These are phyloP conservation scores for Mamestra brassicae DNA, from an alignment of 2,888 invertebrate genomes.

Conservation along the genomic window DNA sequence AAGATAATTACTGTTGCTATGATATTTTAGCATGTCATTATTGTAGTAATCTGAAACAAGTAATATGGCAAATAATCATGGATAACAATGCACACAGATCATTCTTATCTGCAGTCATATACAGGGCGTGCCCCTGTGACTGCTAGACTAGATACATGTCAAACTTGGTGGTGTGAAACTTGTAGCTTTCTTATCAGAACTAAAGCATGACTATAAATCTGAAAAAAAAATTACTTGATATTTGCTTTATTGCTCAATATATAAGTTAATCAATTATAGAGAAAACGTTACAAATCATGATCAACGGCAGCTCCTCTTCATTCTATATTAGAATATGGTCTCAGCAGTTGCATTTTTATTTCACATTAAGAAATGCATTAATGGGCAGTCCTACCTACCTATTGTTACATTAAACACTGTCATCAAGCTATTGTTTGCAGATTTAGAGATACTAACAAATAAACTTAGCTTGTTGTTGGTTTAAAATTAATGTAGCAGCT, in stretches of 20 bases:
- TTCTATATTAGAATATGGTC: background rate
- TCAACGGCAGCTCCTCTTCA: no score
- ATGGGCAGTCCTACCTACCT: background rate
- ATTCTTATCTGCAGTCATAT: conserved; percentile 32
- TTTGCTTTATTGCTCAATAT: background rate
- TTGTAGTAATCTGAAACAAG: conserved; percentile 6
- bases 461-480: background rate
- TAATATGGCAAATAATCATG: conserved; percentile 14
- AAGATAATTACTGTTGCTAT: background rate
- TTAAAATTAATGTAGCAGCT: background rate
- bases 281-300: no score
- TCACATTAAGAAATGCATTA: background rate
- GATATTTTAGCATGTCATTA: conserved; percentile 2
- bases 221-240: background rate
- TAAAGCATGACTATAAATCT: background rate
- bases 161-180: no score
- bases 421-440: background rate
- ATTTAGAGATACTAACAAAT: conserved; percentile 10
- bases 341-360: background rate
- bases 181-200: conserved; percentile 30
- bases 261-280: background rate
- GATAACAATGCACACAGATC: conserved; percentile 30
- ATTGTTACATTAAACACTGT: background rate
- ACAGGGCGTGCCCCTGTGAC: conserved; percentile 39
- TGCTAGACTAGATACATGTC: conserved; percentile 17